Evolutionary conservation across 2,113 vertebrate species (phyloP), one percentile per base, ranked within the genome.

Genomic region (Pimephales promelas): DNA sequence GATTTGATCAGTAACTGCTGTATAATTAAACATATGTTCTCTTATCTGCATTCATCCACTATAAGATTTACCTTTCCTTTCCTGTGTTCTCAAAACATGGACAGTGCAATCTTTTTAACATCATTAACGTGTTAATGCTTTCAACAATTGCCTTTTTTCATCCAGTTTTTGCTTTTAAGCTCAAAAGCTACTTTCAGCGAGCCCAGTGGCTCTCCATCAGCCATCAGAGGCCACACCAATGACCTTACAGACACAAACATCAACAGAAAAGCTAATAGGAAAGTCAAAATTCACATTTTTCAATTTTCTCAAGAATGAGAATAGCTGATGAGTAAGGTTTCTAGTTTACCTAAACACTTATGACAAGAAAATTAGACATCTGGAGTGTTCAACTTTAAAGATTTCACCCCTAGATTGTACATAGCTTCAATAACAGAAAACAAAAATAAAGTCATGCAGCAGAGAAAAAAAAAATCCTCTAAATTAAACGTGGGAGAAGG

Each of bases 251-350:
- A 43, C 59, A 16, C 16, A 34, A 47, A 47, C 40, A 61, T 28
- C 57, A 26, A 64, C 31, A 40, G 9, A 45, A 64, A 7, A 4
- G 4, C 1, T 52, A 0, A 75, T 3, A 31, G 9, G 22, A 64
- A 79, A 10, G 9, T 34, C 34, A 45, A 71, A 47, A 72, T 61
- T 78, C 56, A 78, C 76, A 78, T 78, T 78, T 14, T 61, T 61
- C n/a, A n/a, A n/a, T 10, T 24, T 34, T 28, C 20, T 31, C 31
- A 8, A 0, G 34, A 61, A 8, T 62, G 36, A 61, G 36, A 79
- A 43, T 10, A 45, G 34, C 22, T n/a, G 56, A 78, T 45, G 36
- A 10, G 34, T 77, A 40, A 78, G 4, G 56, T 71, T 71, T 71
- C 22, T 71, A 45, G 36, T 40, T 61, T 18, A 40, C 14, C 34